Evolutionary conservation across 2,113 vertebrate species (phyloP), one percentile per base, ranked within the genome.

Genomic region (Aptenodytes forsteri): DNA sequence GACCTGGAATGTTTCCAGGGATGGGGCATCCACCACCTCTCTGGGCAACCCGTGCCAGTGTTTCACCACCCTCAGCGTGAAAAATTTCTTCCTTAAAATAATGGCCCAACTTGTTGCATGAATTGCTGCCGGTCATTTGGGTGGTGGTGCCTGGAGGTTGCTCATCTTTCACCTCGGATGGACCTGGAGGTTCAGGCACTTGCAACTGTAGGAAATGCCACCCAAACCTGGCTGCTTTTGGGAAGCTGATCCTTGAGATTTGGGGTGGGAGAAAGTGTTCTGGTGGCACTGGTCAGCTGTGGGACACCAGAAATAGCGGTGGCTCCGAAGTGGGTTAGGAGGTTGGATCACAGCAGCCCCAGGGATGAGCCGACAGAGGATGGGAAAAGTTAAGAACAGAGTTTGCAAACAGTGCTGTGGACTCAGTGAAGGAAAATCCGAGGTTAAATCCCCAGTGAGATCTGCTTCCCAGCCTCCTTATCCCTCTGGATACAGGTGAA

Each of bases 51-150:
- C 55, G 4, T 3, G 6, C 7, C 29, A n/a, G 3, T 1, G 5
- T 17, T 16, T 50, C 52, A 50, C 16, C 40, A 81, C 4, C 6
- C 18, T 44, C 36, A 56, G 4, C 0, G 1, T 13, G 9, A 47
- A 56, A 66, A n/a, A 40, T 20, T 5, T 50, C 27, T 49, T 40
- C 18, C 47, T 82, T 88, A 46, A 67, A 83, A 76, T 15, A 61
- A 56, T 8, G 15, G 4, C 19, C 36, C 1, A 5, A 26, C 15
- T 72, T 32, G 8, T 27, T 20, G 10, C 6, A 29, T 49, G 30
- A 72, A 56, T 84, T 49, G 5, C 23, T 75, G 32, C 17, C 2
- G 8, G 44, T 32, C 4, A 1, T 80, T 83, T 49, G 34, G 12
- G 13, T 83, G 20, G 6, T 47, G n/a, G 9, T 81, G 13, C 38